Conservation (phyloP, 2,113 vertebrate species). For the Stomatorhinus ivindoensis region DNA sequence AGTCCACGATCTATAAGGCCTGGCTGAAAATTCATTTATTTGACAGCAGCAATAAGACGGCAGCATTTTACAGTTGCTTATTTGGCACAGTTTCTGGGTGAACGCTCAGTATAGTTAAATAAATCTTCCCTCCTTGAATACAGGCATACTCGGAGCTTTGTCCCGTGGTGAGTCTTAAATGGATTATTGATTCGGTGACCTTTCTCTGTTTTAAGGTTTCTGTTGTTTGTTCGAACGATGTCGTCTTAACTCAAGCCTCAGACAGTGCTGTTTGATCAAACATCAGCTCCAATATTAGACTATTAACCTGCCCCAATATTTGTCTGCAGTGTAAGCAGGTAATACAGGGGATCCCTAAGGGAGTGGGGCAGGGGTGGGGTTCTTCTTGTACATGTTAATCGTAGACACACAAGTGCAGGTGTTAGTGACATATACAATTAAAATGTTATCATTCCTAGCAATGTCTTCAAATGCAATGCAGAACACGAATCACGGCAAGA, state of each 20-base stretch:
- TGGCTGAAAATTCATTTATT: background rate
- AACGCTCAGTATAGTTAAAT: slow-evolving; percentile 48
- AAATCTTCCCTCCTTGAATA: slow-evolving; percentile 59
- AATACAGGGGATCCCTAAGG: slow-evolving; percentile 11
- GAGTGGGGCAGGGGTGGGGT: background rate
- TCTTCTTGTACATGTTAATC: slow-evolving; percentile 14
- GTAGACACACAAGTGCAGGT: background rate
- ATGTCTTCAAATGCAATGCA: slow-evolving; percentile 21
- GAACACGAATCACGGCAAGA: slow-evolving; percentile 34
- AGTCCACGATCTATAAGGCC: background rate
- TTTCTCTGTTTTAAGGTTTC: slow-evolving; percentile 55
- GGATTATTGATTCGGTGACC: slow-evolving; percentile 69
- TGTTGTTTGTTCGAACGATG: slow-evolving; percentile 50
- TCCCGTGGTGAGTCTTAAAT: slow-evolving; percentile 63
- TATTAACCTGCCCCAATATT: slow-evolving; percentile 46
- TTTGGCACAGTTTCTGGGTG: background rate
- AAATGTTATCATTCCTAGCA: slow-evolving; percentile 22
- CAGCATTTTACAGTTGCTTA: background rate
- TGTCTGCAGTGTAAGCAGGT: slow-evolving; percentile 28
- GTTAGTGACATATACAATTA: background rate
- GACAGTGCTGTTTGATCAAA: slow-evolving; percentile 49
- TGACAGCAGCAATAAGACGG: background rate
- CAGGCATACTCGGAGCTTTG: slow-evolving; percentile 46
- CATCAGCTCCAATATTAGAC: slow-evolving; percentile 47
- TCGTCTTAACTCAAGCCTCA: slow-evolving; percentile 47